Conservation (phyloP, 2,888 invertebrate genomes). For the Enchytraeus crypticus region DNA sequence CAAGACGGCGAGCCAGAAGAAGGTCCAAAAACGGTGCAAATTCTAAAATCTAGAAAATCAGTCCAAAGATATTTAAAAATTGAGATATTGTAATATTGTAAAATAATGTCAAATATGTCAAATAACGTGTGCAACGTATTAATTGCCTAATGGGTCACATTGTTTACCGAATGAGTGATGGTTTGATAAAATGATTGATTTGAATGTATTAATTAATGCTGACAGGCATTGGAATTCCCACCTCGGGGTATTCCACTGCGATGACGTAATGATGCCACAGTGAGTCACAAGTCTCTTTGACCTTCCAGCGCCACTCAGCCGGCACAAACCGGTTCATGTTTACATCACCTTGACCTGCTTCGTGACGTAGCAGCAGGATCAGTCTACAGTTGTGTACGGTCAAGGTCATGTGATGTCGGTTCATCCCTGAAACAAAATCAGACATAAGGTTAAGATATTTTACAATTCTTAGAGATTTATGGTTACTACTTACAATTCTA, state of each 20-base stretch:
- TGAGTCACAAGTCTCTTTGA: slow-evolving; percentile 86
- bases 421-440: slow-evolving; percentile 67
- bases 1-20: no score
- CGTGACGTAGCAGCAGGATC: slow-evolving; percentile 77
- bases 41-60: no score
- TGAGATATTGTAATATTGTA: no score
- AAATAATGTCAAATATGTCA: no score
- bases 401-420: slow-evolving; percentile 93
- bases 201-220: background rate
- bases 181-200: no score
- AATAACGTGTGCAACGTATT: no score
- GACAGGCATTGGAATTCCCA: background rate
- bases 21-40: no score
- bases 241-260: slow-evolving; percentile 64
- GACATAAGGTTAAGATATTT: background rate
- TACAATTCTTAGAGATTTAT: background rate
- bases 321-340: slow-evolving; percentile 60
- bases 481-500: no score
- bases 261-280: slow-evolving; percentile 98
- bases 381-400: slow-evolving; percentile 94
- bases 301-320: slow-evolving; percentile 97
- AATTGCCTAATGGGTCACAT: no score
- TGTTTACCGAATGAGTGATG: no score
- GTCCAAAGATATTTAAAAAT: no score
- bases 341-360: slow-evolving; percentile 54